phyloP scores from a whole-genome alignment of 2,797 vertebrate species.

The Pseudochaenichthys georgianus region DNA sequence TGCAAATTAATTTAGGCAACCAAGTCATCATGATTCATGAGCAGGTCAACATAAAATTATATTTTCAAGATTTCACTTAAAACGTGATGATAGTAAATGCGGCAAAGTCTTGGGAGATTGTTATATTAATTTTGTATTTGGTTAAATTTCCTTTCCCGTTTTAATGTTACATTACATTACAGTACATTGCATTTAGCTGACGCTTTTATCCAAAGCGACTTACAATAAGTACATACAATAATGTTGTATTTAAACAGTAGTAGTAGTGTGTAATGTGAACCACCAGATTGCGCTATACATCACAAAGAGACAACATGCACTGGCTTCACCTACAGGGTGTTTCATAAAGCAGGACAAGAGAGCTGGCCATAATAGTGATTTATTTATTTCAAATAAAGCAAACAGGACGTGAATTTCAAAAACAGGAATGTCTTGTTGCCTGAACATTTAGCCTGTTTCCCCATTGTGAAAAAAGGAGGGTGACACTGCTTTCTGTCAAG shows the following conservation, averaged over 20 bases:
- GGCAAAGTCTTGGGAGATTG: neutral
- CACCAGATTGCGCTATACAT: constrained; percentile 48
- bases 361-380: neutral
- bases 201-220: too few species aligned
- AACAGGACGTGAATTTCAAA: neutral
- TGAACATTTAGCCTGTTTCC: neutral
- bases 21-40: neutral
- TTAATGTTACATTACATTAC: neutral
- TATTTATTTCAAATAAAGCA: neutral
- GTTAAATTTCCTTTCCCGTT: neutral
- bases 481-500: constrained; percentile 33
- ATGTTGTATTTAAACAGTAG: neutral
- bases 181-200: too few species aligned
- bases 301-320: neutral
- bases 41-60: neutral
- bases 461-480: neutral
- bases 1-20: neutral
- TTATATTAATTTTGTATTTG: neutral
- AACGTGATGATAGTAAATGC: neutral
- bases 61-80: neutral
- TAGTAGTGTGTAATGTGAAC: neutral
- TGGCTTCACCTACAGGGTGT: constrained; percentile 24
- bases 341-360: constrained; percentile 10
- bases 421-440: neutral
- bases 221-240: too few species aligned